Percentiles rank a stretch among this genome's conserved stretches.
Conservation (phyloP, 2,797 vertebrate genomes). For the Cirrhinus mrigala region DNA sequence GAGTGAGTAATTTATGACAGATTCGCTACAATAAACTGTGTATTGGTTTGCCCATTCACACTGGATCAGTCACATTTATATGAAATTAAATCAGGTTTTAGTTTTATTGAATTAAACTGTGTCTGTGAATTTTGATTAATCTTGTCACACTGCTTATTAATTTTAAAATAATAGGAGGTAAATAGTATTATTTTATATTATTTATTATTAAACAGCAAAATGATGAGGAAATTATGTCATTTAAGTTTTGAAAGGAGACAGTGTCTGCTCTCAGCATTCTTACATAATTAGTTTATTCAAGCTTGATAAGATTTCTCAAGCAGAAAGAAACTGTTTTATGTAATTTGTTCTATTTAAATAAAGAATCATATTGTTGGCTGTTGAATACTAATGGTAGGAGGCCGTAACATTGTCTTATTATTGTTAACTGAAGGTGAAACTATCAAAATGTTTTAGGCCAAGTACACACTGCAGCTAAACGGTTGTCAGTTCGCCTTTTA, state of each 20-base stretch:
- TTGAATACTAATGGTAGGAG: neutral
- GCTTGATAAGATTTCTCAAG: neutral
- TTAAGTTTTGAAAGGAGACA: neutral
- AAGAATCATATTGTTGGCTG: neutral
- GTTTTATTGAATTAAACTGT: neutral
- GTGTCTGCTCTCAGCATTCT: neutral
- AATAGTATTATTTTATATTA: neutral
- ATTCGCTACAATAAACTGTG: neutral
- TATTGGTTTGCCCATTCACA: neutral
- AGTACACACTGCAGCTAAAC: too few relatives aligned
- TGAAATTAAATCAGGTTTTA: neutral
- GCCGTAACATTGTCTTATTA: neutral
- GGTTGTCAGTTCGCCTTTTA: too few relatives aligned
- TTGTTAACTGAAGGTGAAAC: neutral
- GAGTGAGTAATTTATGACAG: neutral
- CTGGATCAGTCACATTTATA: neutral
- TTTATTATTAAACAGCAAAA: neutral
- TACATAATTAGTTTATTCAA: neutral
- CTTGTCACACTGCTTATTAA: neutral
- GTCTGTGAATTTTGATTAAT: neutral
- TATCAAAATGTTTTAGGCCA: neutral
- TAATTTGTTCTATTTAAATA: constrained; percentile 2
- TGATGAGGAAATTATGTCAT: neutral
- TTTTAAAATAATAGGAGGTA: neutral
- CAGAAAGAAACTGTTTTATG: neutral